phyloP scores from a whole-genome alignment of 2,113 vertebrate genomes.

The Theropithecus gelada region DNA sequence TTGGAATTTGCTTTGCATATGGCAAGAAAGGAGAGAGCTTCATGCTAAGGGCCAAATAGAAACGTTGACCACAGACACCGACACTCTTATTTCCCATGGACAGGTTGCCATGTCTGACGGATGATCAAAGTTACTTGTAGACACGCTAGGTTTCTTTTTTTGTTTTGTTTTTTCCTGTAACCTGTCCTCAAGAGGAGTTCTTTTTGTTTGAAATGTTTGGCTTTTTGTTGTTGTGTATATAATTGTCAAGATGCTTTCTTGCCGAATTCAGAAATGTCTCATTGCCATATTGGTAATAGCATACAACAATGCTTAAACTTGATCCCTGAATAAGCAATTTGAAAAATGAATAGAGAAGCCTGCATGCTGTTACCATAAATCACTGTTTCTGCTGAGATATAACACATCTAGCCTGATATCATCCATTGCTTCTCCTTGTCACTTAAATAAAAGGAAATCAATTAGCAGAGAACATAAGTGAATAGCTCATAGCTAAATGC shows the following conservation, averaged over 20 bases:
- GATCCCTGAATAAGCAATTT: not conserved
- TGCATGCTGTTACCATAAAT: fast-evolving
- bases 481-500: not conserved
- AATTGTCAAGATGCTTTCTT: not conserved
- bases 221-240: not conserved
- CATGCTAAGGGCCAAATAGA: not conserved
- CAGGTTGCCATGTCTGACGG: too few relatives aligned
- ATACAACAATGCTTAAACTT: too few relatives aligned
- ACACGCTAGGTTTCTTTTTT: not conserved
- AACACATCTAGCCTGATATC: too few relatives aligned
- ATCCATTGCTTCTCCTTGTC: fast-evolving
- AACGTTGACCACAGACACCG: fast-evolving
- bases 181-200: too few relatives aligned
- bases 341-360: not conserved
- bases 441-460: not conserved
- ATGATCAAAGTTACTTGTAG: not conserved
- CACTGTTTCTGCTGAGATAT: too few relatives aligned
- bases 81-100: not conserved
- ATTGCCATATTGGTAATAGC: fast-evolving
- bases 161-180: too few relatives aligned
- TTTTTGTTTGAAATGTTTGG: not conserved
- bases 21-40: constrained; percentile 51
- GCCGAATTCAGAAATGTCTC: not conserved
- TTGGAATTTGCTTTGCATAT: fast-evolving
- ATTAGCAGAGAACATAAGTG: fast-evolving